Percentiles rank a stretch among this genome's conserved stretches.
Evolutionary conservation across 2,888 invertebrate genomes (phyloP).

Genomic region (Thumatha senex): DNA sequence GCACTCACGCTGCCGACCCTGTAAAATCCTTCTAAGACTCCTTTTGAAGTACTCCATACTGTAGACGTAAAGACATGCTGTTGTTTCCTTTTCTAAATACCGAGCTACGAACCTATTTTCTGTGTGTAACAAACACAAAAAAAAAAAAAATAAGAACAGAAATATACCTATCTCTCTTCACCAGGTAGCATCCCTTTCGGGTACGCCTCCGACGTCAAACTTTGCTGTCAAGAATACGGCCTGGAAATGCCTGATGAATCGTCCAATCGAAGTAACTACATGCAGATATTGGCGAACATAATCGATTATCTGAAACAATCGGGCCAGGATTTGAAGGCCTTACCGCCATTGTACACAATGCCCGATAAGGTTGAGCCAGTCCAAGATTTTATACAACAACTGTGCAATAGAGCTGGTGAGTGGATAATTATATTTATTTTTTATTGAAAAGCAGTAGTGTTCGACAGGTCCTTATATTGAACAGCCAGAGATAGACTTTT

Average conservation of each 20-base stretch:
- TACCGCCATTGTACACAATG: constrained; percentile 67
- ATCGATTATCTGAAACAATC: constrained; percentile 62
- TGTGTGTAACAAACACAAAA: too few relatives aligned
- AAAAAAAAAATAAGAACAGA: too few relatives aligned
- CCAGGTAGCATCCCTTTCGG: constrained; percentile 63
- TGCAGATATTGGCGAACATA: constrained; percentile 55
- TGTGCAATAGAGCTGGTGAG: constrained; percentile 61
- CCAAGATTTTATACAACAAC: constrained; percentile 55
- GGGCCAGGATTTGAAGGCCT: constrained; percentile 24
- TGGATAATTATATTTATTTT: background rate
- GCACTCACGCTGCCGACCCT: too few relatives aligned
- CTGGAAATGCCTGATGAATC: constrained; percentile 58
- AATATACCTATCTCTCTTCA: background rate
- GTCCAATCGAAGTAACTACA: constrained; percentile 38
- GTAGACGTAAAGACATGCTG: too few relatives aligned
- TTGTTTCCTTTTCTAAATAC: too few relatives aligned
- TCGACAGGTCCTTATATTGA: too few relatives aligned
- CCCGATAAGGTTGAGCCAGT: constrained; percentile 57
- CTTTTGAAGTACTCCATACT: too few relatives aligned
- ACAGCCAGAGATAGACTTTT: too few relatives aligned
- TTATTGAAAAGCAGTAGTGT: too few relatives aligned
- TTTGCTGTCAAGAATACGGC: constrained; percentile 48
- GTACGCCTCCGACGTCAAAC: constrained; percentile 62
- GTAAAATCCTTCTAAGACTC: too few relatives aligned
- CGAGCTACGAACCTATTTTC: too few relatives aligned